Evolutionary conservation across 2,113 vertebrate species (phyloP), one percentile per base, ranked within the genome.

Genomic region (Erythrocebus patas): DNA sequence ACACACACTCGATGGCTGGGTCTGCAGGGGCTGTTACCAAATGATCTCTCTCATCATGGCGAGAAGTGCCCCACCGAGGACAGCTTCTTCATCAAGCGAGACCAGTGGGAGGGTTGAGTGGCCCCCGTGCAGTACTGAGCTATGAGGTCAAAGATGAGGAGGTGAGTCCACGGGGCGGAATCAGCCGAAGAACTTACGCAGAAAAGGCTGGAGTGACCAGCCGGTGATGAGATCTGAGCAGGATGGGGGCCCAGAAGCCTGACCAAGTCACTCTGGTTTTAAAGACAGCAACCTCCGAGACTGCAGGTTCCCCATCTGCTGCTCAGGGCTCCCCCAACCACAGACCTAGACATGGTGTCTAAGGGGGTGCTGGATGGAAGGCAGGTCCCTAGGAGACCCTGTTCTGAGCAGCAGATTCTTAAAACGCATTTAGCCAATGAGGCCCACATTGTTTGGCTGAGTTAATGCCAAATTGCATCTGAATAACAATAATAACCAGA

Each of bases 351-450:
- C 1, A 0, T 17, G 22, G 13, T 0, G 3, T 30, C 59, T 32
- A 75, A 55, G 1, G 72, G 3, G 0, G 38, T 17, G 0, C 55
- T 61, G 27, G 0, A 0, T 0, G 0, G 13, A 8, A 12, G 25
- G n/a, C 1, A 25, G 59, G 3, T 27, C 73, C 32, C 17, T 25
- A 23, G 9, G 27, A 30, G 52, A 4, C 13, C 78, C 7, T 32
- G 45, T 32, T 48, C 9, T 0, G 32, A 50, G 48, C 6, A 35
- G 32, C 48, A 22, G 20, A 22, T 48, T 32, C 12, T 78, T 32
- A n/a, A 87, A 14, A 72, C 6, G 9, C 23, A 40, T 16, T 40
- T 25, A 23, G 64, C 22, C 59, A 35, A 1, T 0, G 25, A 66
- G 17, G 45, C 72, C 18, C 52, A 22, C 18, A 23, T 40, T 12